phyloP scores from a whole-genome alignment of 2,888 invertebrate genomes.

The Euzophera pinguis region DNA sequence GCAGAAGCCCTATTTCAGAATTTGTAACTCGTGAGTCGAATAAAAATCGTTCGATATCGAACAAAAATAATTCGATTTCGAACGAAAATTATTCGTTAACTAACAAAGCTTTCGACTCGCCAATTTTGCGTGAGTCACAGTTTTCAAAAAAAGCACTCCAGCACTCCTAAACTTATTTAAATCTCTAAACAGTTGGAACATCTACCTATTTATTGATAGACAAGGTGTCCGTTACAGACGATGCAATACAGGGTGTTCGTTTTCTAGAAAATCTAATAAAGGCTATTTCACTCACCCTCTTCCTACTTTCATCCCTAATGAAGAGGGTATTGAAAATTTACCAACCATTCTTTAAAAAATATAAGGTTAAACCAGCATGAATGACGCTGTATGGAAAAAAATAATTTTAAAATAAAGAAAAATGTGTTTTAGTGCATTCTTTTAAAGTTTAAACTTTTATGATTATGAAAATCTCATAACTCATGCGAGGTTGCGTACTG shows the following conservation, averaged over 20 bases:
- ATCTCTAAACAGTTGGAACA: too few relatives aligned
- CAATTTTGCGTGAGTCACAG: too few relatives aligned
- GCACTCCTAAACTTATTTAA: too few relatives aligned
- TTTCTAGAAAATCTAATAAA: conserved; percentile 77
- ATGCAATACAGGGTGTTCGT: conserved; percentile 57
- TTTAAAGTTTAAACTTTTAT: conserved; percentile 22
- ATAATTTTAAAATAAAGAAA: conserved; percentile 21
- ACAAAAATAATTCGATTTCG: too few relatives aligned
- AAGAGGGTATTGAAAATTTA: conserved; percentile 81
- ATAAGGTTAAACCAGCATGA: conserved; percentile 69
- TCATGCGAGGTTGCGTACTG: conserved; percentile 44
- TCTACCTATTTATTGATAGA: too few relatives aligned
- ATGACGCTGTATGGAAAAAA: conserved; percentile 51
- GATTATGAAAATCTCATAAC: conserved; percentile 33
- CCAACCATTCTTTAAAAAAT: conserved; percentile 76
- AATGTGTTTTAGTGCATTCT: conserved; percentile 24
- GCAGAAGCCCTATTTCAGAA: too few relatives aligned
- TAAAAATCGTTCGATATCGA: too few relatives aligned
- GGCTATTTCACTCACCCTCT: conserved; percentile 66
- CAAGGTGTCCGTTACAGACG: conserved; percentile 34
- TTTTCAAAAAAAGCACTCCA: too few relatives aligned
- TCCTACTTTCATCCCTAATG: conserved; percentile 72
- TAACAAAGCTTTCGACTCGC: too few relatives aligned
- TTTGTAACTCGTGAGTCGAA: too few relatives aligned
- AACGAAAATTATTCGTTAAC: too few relatives aligned